Evolutionary conservation across 1,140 invertebrate species (phyloP).

Genomic region (Bemisia tabaci): DNA sequence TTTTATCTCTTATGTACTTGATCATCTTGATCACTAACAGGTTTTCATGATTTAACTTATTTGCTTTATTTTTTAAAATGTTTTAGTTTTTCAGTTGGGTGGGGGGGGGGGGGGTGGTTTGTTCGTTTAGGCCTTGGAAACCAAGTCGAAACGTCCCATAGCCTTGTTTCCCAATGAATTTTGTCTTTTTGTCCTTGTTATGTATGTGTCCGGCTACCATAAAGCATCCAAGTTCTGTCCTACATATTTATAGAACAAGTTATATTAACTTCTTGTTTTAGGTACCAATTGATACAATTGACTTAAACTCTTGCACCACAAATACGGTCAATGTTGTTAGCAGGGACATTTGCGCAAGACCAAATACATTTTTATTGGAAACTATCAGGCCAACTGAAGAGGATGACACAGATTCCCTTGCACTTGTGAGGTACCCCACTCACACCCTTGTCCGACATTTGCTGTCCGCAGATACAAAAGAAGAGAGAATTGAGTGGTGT

Average conservation of each 20-base stretch:
- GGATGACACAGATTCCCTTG: neutral
- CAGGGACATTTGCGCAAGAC: constrained; percentile 74
- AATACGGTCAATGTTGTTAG: constrained; percentile 59
- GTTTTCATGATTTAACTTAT: too few species aligned
- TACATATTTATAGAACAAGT: neutral
- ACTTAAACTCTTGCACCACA: constrained; percentile 59
- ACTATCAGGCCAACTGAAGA: constrained; percentile 35
- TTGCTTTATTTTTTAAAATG: too few species aligned
- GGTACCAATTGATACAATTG: constrained; percentile 67
- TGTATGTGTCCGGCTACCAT: too few species aligned
- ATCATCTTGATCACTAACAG: too few species aligned
- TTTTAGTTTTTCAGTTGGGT: too few species aligned
- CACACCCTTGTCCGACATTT: constrained; percentile 37
- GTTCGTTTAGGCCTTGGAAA: too few species aligned
- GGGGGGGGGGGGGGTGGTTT: too few species aligned
- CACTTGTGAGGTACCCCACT: neutral
- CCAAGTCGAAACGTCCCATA: too few species aligned
- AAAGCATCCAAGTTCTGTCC: too few species aligned
- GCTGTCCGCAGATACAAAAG: constrained; percentile 69
- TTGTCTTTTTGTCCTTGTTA: too few species aligned
- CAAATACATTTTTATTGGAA: constrained; percentile 75
- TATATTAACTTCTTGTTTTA: constrained; percentile 21
- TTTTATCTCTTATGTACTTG: too few species aligned
- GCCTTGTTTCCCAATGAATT: too few species aligned
- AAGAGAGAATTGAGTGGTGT: constrained; percentile 77